Evolutionary conservation across 2,113 vertebrate genomes (phyloP).

Genomic region (Psophia crepitans): DNA sequence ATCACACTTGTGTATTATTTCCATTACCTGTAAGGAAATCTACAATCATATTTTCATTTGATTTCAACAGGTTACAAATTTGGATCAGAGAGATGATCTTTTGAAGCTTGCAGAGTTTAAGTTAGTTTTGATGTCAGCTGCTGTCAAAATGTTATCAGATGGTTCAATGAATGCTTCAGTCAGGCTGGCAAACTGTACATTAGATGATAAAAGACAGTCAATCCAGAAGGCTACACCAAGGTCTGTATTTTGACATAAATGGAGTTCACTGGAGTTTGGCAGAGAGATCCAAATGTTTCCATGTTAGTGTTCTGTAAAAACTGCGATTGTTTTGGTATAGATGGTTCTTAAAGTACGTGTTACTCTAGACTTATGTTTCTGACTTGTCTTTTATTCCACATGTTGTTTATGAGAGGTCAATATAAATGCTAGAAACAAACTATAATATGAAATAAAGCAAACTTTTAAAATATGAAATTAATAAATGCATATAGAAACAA

Average conservation of each 20-base stretch:
- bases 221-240: conserved; percentile 88
- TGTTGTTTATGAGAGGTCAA: not conserved
- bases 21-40: not conserved
- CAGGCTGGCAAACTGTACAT: conserved; percentile 84
- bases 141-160: conserved; percentile 87
- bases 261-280: not conserved
- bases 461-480: not conserved
- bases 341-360: rapidly evolving
- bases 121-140: conserved; percentile 87
- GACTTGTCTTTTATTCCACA: not conserved
- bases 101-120: conserved; percentile 91
- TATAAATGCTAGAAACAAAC: not conserved
- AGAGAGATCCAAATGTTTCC: not conserved
- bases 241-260: conserved; percentile 61
- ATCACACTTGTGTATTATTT: not conserved
- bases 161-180: conserved; percentile 85
- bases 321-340: rapidly evolving
- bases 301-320: not conserved
- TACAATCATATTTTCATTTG: not conserved
- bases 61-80: conserved; percentile 57
- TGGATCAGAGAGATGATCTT: conserved; percentile 79
- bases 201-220: conserved; percentile 90
- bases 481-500: not conserved
- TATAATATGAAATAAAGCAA: not conserved
- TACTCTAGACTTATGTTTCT: not conserved